phyloP scores from a whole-genome alignment of 30 jellyfish, hydroid and myxozoan species.

The Sanderia malayensis region DNA sequence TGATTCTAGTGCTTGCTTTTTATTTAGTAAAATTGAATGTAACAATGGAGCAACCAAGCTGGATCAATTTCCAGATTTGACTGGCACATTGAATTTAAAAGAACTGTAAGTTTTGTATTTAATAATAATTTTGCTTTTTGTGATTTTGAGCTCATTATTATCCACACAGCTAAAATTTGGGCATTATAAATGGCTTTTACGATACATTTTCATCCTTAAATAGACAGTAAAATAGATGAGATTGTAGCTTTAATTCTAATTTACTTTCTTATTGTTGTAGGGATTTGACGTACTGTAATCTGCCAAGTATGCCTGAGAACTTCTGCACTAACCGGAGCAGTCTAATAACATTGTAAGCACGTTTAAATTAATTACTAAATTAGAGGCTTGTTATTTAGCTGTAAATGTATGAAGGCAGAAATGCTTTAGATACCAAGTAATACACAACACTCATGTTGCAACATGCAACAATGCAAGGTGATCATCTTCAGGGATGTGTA shows the following conservation, averaged over 20 bases:
- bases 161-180: too few relatives aligned
- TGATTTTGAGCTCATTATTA: too few relatives aligned
- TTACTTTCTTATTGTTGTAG: constrained; percentile 6
- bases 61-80: constrained; percentile 60
- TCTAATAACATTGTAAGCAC: constrained; percentile 33
- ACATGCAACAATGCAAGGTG: too few relatives aligned
- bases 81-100: constrained; percentile 62
- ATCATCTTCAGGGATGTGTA: too few relatives aligned
- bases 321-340: constrained; percentile 32
- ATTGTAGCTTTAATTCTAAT: not conserved
- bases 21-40: constrained; percentile 58
- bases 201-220: too few relatives aligned
- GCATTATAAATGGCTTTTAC: too few relatives aligned
- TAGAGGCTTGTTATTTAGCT: too few relatives aligned
- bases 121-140: not conserved
- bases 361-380: not conserved
- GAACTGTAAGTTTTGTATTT: constrained; percentile 41
- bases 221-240: too few relatives aligned
- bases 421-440: too few relatives aligned
- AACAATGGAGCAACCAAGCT: constrained; percentile 63
- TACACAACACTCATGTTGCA: too few relatives aligned
- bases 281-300: constrained; percentile 49
- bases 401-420: too few relatives aligned
- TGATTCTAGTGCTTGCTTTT: too few relatives aligned
- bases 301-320: constrained; percentile 48